Base-by-base conservation (phyloP, 2,113 vertebrate genomes). In the Campylomormyrus tamandua region DNA sequence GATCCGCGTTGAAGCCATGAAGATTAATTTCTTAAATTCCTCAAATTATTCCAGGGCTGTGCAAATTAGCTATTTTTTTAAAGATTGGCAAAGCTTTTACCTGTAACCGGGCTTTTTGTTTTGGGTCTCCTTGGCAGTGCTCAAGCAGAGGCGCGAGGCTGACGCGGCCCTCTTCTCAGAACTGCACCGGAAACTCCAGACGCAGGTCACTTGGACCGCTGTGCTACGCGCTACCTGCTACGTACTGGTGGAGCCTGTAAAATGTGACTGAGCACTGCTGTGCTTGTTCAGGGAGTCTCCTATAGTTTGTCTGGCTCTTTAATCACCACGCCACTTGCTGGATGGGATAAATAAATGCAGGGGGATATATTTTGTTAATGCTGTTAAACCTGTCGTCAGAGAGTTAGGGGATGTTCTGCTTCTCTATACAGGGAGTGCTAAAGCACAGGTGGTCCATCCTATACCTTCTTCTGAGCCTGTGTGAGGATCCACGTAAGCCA, bases 361-460 rank as follows among this genome's bases (percentile, higher is more conserved):
- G 9, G 31, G 21, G 46, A 2, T 45, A 8, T 80, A 52, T 24
- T 58, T 21, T 19, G 21, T 19, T 21, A 62, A 9, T 88, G 45
- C 56, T 21, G 74, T 66, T 90, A 19, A 58, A 46, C 19, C 17
- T n/a, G 5, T 89, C n/a, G 9, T 21, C 19, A 46, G 53, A 58
- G 10, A 66, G 19, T 62, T 42, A 6, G 53, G 21, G 10, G 15
- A 8, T 88, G 19, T 86, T 90, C 13, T 90, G 2, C 88, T 90
- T 91, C 3, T 90, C 3, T 91, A 9, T 0, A 74, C 94, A 99
- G 98, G 97, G 97, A 27, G 93, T 99, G 91, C 93, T 99, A 94
- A 99, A 99, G 94, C 98, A 99, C 92, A 97, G 97, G 92, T 99
- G 98, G 98, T 97, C 98, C 70, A 95, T 99, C 91, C 97, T 99